These are phyloP conservation scores for Ranitomeya variabilis DNA, from an alignment of 2,113 vertebrate species.

Conservation along the genomic window DNA sequence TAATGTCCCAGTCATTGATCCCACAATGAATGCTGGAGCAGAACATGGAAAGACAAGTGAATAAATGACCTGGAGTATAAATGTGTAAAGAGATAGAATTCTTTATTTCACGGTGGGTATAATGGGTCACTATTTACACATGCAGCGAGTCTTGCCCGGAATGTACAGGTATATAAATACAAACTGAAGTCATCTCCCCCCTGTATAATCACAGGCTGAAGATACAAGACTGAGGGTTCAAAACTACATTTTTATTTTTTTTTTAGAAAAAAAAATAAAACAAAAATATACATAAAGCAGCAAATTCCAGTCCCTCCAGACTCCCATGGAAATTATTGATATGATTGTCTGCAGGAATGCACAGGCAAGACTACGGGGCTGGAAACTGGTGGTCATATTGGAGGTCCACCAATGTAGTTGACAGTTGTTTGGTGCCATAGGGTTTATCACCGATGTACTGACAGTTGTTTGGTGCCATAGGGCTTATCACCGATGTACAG, in stretches of 20 bases:
- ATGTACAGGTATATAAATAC: not conserved
- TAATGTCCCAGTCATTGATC: not conserved
- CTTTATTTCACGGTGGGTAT: not conserved
- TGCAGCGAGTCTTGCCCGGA: not conserved
- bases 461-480: too few species aligned
- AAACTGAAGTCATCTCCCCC: not conserved
- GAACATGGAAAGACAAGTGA: not conserved
- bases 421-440: too few species aligned
- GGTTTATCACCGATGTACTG: too few species aligned
- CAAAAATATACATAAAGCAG: not conserved
- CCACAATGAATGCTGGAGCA: not conserved
- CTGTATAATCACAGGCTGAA: not conserved
- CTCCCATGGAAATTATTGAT: not conserved
- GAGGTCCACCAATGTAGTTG: not conserved
- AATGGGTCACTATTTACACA: slow-evolving; percentile 3
- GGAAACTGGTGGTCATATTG: not conserved
- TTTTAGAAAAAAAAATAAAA: not conserved
- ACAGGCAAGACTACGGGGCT: not conserved
- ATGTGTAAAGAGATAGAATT: not conserved
- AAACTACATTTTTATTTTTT: slow-evolving; percentile 3
- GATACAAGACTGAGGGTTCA: not conserved
- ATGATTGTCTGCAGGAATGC: slow-evolving; percentile 27
- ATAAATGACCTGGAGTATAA: not conserved
- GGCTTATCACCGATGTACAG: too few species aligned
- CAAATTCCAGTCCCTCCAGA: not conserved